Conservation (phyloP, 2,113 vertebrate genomes). For the Hemicordylus capensis region DNA sequence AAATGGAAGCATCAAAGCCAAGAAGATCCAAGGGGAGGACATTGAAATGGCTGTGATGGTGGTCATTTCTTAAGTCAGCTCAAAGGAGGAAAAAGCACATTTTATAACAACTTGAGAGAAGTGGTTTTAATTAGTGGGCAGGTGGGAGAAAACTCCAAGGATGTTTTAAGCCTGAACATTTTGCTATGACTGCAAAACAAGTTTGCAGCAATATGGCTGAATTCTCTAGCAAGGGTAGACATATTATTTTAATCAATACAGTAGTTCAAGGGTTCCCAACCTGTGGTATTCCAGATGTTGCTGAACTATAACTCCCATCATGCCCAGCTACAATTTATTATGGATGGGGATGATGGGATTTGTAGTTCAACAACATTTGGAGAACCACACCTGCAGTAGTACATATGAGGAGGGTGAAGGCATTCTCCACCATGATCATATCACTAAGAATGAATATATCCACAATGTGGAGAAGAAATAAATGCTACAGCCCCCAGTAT, state of each 20-base stretch:
- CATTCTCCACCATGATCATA: neutral
- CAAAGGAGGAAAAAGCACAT: neutral
- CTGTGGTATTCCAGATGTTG: no score
- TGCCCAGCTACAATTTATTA: no score
- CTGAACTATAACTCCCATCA: no score
- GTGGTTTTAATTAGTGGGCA: neutral
- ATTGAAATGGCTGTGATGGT: neutral
- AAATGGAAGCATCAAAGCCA: neutral
- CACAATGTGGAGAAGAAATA: neutral
- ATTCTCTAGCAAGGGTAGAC: neutral
- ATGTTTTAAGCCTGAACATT: neutral
- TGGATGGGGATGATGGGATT: no score
- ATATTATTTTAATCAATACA: neutral
- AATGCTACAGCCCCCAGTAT: neutral
- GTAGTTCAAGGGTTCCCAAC: no score
- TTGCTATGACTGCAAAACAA: neutral
- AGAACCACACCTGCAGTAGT: neutral
- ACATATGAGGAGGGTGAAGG: neutral
- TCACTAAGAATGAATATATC: neutral
- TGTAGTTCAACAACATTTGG: no score
- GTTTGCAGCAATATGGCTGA: neutral
- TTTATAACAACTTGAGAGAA: neutral
- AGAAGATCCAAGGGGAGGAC: neutral
- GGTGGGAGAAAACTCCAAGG: neutral
- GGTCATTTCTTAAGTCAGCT: neutral